A percentile compares a stretch with the other conserved stretches of the same genome.
Conservation (phyloP, 1,140 invertebrate species). For the Drosophila sp. region DNA sequence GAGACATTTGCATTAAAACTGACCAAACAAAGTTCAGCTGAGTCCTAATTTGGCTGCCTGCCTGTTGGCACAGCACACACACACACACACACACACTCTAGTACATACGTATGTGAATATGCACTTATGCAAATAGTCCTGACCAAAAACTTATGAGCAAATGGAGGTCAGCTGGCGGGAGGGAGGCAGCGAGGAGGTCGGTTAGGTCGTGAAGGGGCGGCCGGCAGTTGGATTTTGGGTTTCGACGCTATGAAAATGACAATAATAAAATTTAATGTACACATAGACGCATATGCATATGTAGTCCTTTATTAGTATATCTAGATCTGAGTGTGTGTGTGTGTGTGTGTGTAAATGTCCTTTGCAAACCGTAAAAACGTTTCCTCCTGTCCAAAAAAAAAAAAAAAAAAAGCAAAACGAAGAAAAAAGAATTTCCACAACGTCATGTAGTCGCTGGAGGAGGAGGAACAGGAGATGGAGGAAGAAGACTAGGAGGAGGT, state of each 20-base stretch:
- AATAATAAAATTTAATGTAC: conserved; percentile 82
- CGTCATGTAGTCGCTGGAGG: conserved; percentile 41
- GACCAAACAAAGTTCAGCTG: conserved; percentile 75
- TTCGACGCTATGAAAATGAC: conserved; percentile 73
- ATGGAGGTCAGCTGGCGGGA: conserved; percentile 6
- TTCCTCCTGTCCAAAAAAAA: conserved; percentile 50
- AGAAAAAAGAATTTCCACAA: conserved; percentile 41
- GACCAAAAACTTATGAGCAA: conserved; percentile 64
- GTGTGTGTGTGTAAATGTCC: conserved; percentile 68
- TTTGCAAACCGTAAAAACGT: conserved; percentile 77
- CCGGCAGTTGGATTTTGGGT: conserved; percentile 25
- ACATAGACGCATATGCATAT: conserved; percentile 67
- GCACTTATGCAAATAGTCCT: conserved; percentile 67
- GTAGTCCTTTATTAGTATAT: conserved; percentile 21
- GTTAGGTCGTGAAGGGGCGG: not conserved
- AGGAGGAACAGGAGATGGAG: conserved; percentile 9
- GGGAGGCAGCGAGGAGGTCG: not conserved
- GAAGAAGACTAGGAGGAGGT: conserved; percentile 11
- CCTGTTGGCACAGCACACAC: conserved; percentile 48
- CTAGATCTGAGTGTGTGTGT: conserved; percentile 1
- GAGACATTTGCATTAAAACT: conserved; percentile 73
- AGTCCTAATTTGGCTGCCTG: conserved; percentile 72
- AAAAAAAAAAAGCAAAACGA: conserved; percentile 9
- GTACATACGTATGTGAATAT: conserved; percentile 37
- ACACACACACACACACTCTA: conserved; percentile 22